phyloP scores from a whole-genome alignment of 2,888 invertebrate genomes.

The Monopis laevigella region DNA sequence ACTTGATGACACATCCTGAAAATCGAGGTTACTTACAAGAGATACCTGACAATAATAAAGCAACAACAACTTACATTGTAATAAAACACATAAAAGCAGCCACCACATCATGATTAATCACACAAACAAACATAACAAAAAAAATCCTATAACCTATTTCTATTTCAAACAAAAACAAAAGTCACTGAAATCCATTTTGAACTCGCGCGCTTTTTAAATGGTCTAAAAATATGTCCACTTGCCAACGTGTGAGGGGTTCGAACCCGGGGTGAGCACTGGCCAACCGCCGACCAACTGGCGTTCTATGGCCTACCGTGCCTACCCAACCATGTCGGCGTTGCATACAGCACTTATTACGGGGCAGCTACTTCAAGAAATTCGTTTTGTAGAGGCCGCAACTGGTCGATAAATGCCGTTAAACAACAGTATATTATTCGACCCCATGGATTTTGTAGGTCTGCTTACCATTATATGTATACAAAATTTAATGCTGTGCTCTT shows the following conservation, averaged over 20 bases:
- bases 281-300: constrained; percentile 44
- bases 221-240: too few species aligned
- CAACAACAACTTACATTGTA: constrained; percentile 51
- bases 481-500: too few species aligned
- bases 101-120: constrained; percentile 33
- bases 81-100: constrained; percentile 35
- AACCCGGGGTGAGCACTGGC: constrained; percentile 52
- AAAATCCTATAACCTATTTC: constrained; percentile 1
- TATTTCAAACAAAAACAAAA: background rate
- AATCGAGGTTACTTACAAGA: too few species aligned
- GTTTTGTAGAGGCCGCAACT: too few species aligned
- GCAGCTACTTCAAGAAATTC: too few species aligned
- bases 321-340: constrained; percentile 53
- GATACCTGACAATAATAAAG: too few species aligned
- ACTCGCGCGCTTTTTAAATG: constrained; percentile 2
- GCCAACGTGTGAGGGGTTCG: constrained; percentile 56
- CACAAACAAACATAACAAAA: background rate
- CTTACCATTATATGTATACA: too few species aligned
- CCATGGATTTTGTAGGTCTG: too few species aligned
- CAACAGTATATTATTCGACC: too few species aligned
- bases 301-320: constrained; percentile 35
- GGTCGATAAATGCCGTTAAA: too few species aligned
- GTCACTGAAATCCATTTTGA: background rate
- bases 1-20: too few species aligned
- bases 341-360: constrained; percentile 48